Percentiles rank a stretch among this genome's conserved stretches.
These are phyloP conservation scores for Ooceraea biroi DNA, from an alignment of 1,140 invertebrate species.

Conservation along the genomic window DNA sequence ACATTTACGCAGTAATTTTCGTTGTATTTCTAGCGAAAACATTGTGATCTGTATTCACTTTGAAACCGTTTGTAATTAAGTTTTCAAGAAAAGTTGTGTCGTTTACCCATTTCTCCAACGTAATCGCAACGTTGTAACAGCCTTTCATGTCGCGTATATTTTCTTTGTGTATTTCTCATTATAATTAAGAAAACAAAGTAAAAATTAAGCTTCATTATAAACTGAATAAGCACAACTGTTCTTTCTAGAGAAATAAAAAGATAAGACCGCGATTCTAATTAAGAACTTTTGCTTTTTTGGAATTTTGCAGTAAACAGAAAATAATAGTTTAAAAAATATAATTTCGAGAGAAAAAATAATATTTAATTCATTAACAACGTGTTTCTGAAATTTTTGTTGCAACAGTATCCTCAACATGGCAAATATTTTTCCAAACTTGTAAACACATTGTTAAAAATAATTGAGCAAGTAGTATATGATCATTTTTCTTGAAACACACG, in stretches of 20 bases:
- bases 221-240: not conserved
- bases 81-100: constrained; percentile 54
- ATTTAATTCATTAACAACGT: not conserved
- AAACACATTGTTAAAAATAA: no score
- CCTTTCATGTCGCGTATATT: constrained; percentile 4
- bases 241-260: not conserved
- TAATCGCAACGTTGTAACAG: constrained; percentile 23
- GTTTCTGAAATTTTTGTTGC: not conserved
- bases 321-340: not conserved
- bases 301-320: not conserved
- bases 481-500: no score
- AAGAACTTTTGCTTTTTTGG: not conserved
- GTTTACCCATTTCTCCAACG: constrained; percentile 4
- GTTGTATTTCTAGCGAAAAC: not conserved
- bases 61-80: constrained; percentile 52
- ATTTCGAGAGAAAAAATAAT: not conserved
- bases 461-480: not conserved
- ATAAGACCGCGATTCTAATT: not conserved
- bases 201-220: not conserved
- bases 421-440: no score
- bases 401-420: no score
- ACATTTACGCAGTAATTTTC: constrained; percentile 32
- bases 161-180: constrained; percentile 33
- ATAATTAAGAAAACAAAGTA: constrained; percentile 39
- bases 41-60: constrained; percentile 32